Conservation (phyloP, 2,113 vertebrate species). For the Nicator chloris region DNA sequence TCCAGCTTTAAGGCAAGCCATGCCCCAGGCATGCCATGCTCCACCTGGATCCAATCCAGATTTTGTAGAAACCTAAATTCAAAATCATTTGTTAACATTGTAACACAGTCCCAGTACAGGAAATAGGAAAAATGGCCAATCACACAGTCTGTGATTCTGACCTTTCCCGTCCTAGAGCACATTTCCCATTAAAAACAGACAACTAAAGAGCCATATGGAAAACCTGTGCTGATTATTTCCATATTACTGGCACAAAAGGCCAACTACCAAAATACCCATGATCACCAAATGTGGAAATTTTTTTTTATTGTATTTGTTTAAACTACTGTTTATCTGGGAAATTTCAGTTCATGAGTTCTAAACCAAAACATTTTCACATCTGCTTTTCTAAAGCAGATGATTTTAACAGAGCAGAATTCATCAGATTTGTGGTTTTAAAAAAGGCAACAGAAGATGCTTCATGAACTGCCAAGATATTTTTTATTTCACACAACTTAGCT, state of each 20-base stretch:
- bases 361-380: background rate
- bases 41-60: constrained; percentile 89
- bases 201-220: background rate
- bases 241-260: background rate
- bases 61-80: constrained; percentile 91
- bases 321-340: background rate
- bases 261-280: background rate
- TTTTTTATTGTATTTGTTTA: background rate
- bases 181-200: background rate
- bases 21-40: constrained; percentile 96
- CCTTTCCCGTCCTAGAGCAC: background rate
- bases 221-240: fast-evolving
- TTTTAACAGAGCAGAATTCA: background rate
- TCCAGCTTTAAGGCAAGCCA: constrained; percentile 92
- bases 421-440: background rate
- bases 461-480: background rate
- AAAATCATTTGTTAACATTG: background rate
- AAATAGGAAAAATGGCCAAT: background rate
- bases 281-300: background rate
- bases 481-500: background rate
- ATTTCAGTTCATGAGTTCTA: background rate
- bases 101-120: background rate
- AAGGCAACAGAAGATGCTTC: background rate
- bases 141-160: background rate
- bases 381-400: background rate